phyloP scores from a whole-genome alignment of 2,797 vertebrate species.

The Xerus rutilus region DNA sequence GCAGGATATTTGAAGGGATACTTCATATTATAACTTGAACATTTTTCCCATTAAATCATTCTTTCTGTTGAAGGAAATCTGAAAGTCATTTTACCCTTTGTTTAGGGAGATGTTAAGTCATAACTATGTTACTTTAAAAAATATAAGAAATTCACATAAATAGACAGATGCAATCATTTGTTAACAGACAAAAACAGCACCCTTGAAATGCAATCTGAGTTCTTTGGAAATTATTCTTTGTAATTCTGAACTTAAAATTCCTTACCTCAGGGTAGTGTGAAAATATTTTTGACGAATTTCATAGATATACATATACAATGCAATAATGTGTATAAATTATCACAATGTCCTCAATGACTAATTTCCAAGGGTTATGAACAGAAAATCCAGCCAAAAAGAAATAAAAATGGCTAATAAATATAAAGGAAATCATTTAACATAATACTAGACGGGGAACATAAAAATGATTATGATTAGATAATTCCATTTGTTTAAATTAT shows the following conservation, averaged over 20 bases:
- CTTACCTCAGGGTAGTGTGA: background rate
- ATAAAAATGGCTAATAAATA: conserved; percentile 18
- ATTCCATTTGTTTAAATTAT: conserved; percentile 7
- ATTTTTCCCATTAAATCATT: background rate
- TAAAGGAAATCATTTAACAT: background rate
- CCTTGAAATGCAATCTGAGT: background rate
- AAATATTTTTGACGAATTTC: conserved; percentile 38
- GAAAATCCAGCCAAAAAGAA: background rate
- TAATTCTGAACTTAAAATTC: conserved; percentile 17
- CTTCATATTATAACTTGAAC: background rate
- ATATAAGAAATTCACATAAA: background rate
- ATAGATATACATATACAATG: background rate
- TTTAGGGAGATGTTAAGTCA: background rate
- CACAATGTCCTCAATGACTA: background rate
- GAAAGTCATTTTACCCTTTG: background rate
- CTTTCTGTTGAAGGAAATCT: background rate
- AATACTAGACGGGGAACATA: background rate
- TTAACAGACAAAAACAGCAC: background rate
- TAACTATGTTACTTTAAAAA: conserved; percentile 25
- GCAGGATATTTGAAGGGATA: background rate
- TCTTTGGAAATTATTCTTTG: background rate
- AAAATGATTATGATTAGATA: background rate
- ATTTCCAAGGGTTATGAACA: background rate
- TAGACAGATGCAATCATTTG: background rate
- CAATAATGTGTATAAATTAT: background rate